phyloP scores from a whole-genome alignment of 2,113 vertebrate genomes.

The Steatornis caripensis region DNA sequence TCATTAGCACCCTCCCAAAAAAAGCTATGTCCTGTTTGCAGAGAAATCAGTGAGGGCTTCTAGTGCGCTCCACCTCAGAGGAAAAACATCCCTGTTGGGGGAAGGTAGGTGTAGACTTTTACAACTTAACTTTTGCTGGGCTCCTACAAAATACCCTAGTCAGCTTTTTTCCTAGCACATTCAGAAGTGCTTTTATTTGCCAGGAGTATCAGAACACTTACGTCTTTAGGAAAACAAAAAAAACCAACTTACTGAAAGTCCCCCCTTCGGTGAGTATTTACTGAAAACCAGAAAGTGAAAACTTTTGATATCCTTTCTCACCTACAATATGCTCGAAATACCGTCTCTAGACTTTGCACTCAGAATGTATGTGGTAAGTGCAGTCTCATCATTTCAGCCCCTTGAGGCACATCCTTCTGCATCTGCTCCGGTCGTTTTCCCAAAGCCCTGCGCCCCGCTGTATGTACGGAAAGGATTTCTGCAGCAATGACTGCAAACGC shows the following conservation, averaged over 20 bases:
- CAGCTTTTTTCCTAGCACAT: not conserved
- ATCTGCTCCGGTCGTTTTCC: not conserved
- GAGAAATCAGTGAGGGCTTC: not conserved
- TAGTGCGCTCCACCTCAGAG: not conserved
- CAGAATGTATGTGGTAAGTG: fast-evolving
- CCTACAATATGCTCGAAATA: not conserved
- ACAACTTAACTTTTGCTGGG: not conserved
- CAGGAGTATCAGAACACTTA: not conserved
- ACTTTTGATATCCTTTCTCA: not conserved
- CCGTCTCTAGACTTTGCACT: not conserved
- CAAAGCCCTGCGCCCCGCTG: not conserved
- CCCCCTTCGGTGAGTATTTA: not conserved
- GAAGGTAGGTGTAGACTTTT: not conserved
- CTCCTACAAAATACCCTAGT: not conserved
- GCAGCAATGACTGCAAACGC: not conserved
- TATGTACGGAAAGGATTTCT: not conserved
- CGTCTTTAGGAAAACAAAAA: not conserved
- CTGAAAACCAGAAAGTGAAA: not conserved
- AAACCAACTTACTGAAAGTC: not conserved
- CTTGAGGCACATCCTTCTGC: not conserved
- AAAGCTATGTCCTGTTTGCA: not conserved
- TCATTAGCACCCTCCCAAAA: not conserved
- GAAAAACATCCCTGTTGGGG: not conserved
- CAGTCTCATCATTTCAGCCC: not conserved
- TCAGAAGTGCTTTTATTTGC: not conserved